Evolutionary conservation across 1,140 invertebrate species (phyloP).

Genomic region (Pseudomyrmex sp.): DNA sequence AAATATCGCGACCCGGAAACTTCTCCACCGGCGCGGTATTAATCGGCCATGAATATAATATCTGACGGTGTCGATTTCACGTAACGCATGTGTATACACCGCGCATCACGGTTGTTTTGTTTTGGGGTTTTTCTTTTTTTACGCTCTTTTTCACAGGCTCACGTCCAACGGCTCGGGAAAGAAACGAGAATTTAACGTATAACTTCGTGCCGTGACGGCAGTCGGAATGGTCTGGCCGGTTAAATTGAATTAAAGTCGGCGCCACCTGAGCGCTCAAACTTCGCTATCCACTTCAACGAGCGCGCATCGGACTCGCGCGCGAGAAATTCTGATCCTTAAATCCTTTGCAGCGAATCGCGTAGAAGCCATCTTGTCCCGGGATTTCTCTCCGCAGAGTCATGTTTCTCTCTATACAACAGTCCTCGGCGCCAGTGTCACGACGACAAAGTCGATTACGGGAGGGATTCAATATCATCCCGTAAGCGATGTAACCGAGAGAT

Average conservation of each 20-base stretch:
- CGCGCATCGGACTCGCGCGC: slow-evolving; percentile 21
- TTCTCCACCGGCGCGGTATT: slow-evolving; percentile 39
- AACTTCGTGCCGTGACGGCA: slow-evolving; percentile 37
- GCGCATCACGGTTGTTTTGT: slow-evolving; percentile 3
- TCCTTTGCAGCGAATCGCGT: neutral
- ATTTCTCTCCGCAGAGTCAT: slow-evolving; percentile 16
- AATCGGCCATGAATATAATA: slow-evolving; percentile 58
- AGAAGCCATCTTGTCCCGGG: slow-evolving; percentile 22
- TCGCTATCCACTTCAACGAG: slow-evolving; percentile 38
- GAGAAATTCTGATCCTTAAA: slow-evolving; percentile 26
- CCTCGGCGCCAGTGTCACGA: no score
- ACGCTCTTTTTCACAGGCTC: neutral
- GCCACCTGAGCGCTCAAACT: slow-evolving; percentile 62
- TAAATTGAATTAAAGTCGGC: slow-evolving; percentile 73
- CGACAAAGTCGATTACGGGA: neutral
- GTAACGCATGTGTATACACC: neutral
- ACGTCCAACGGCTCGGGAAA: neutral
- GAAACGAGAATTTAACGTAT: slow-evolving; percentile 37
- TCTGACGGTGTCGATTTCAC: slow-evolving; percentile 39
- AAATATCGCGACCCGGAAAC: slow-evolving; percentile 32
- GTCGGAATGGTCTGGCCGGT: slow-evolving; percentile 39
- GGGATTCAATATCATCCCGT: slow-evolving; percentile 10
- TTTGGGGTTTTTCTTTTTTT: neutral
- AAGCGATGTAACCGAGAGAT: slow-evolving; percentile 3
- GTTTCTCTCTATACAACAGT: slow-evolving; percentile 1